Evolutionary conservation across 2,888 invertebrate species (phyloP), one percentile per base, ranked within the genome.

Genomic region (Oscheius sp.): DNA sequence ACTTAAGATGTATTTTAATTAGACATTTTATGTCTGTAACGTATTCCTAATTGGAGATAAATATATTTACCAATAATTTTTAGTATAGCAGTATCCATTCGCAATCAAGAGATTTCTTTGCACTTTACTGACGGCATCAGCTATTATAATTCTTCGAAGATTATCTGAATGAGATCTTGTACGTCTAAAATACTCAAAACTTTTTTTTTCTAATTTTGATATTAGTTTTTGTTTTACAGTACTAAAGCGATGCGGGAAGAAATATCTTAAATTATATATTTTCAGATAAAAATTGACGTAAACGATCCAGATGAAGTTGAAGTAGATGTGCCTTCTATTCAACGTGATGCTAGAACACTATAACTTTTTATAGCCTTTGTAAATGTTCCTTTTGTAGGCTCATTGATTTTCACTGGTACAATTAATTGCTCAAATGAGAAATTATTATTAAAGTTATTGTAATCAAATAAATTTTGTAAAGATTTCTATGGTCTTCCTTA

Each of bases 181-280:
- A n/a, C n/a, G n/a, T n/a, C n/a, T n/a, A n/a, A n/a, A n/a, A n/a
- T n/a, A 14, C 14, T 36, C 8, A 36, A 36, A 36, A 8, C 36
- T 36, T 36, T 36, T 36, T 36, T 36, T 36, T 36, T 36, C 36
- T 14, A 36, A 9, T 36, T 36, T 47, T 47, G 9, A n/a, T n/a
- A n/a, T n/a, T n/a, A n/a, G n/a, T n/a, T n/a, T n/a, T n/a, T n/a
- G n/a, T n/a, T n/a, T n/a, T n/a, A 14, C 36, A 36, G 14, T 8
- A 36, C 8, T 36, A 36, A 14, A 36, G 14, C 36, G 14, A 36
- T 36, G 8, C 36, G 8, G 14, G 36, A 8, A 9, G 36, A 36
- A 8, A 8, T 9, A 36, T 14, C 86, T 90, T 86, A 93, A 94
- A 88, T 95, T 95, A 71, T 93, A 92, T 22, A 44, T 30, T 62